Percentiles rank a stretch among this genome's conserved stretches.
Conservation (phyloP, 35 echinoderm and acorn worm genomes). For the Amphiura filiformis region DNA sequence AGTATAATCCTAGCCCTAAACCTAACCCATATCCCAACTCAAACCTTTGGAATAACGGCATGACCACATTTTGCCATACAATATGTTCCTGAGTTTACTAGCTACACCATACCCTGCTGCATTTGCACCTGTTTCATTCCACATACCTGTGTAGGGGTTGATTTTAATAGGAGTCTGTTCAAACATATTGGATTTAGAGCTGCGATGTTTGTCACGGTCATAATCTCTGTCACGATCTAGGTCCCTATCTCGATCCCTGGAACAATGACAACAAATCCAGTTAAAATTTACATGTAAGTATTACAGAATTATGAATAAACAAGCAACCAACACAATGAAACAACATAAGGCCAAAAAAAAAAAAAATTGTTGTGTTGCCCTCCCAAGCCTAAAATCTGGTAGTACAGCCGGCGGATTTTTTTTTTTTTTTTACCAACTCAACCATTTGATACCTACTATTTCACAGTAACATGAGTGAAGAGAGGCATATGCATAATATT, state of each 20-base stretch:
- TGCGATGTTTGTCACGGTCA: constrained; percentile 35
- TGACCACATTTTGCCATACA: background rate
- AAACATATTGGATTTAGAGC: background rate
- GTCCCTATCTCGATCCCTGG: constrained; percentile 65
- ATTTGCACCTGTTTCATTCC: background rate
- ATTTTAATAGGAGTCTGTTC: background rate
- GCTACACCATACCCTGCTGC: background rate
- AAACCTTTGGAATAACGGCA: background rate
- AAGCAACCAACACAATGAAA: background rate
- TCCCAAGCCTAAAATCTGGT: too few relatives aligned
- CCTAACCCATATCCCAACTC: background rate
- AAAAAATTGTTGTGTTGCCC: too few relatives aligned
- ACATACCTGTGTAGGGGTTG: background rate
- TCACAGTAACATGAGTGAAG: too few relatives aligned
- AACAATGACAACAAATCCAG: background rate
- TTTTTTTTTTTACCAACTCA: too few relatives aligned
- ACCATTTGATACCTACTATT: too few relatives aligned
- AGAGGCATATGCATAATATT: too few relatives aligned
- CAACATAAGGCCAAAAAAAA: too few relatives aligned
- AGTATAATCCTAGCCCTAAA: too few relatives aligned
- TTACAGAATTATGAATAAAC: background rate
- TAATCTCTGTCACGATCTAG: constrained; percentile 57
- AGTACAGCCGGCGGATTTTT: too few relatives aligned
- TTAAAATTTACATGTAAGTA: background rate
- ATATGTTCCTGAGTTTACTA: background rate